phyloP scores from a whole-genome alignment of 1,140 invertebrate species.

The Charaxes varanes region DNA sequence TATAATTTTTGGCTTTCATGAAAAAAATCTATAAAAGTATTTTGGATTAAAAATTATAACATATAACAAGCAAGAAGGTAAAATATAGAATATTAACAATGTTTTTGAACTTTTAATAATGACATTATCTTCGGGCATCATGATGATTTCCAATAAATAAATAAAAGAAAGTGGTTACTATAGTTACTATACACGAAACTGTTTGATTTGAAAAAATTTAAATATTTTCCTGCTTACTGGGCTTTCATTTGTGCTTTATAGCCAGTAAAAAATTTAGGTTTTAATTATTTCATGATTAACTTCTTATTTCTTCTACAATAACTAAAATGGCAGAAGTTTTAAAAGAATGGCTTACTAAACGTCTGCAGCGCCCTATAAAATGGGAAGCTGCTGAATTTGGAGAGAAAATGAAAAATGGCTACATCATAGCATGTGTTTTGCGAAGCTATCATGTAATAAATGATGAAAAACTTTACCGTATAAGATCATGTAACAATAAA shows the following conservation, averaged over 20 bases:
- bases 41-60: too few relatives aligned
- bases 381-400: constrained; percentile 61
- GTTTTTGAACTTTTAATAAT: too few relatives aligned
- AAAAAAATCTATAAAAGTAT: too few relatives aligned
- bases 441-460: constrained; percentile 54
- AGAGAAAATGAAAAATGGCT: constrained; percentile 59
- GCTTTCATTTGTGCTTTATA: too few relatives aligned
- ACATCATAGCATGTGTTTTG: constrained; percentile 47
- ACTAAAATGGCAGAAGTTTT: constrained; percentile 55
- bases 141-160: background rate
- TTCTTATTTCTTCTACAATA: too few relatives aligned
- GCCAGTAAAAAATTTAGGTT: too few relatives aligned
- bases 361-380: constrained; percentile 41
- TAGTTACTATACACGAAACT: background rate
- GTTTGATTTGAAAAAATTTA: background rate
- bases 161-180: background rate
- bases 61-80: too few relatives aligned
- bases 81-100: too few relatives aligned
- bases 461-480: constrained; percentile 50
- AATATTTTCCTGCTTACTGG: too few relatives aligned
- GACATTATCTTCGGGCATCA: too few relatives aligned
- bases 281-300: too few relatives aligned
- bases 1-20: too few relatives aligned
- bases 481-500: constrained; percentile 51
- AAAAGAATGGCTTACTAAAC: constrained; percentile 62